Base-by-base conservation (phyloP, 1,140 invertebrate genomes). In the Leptonema lineaticorne region DNA sequence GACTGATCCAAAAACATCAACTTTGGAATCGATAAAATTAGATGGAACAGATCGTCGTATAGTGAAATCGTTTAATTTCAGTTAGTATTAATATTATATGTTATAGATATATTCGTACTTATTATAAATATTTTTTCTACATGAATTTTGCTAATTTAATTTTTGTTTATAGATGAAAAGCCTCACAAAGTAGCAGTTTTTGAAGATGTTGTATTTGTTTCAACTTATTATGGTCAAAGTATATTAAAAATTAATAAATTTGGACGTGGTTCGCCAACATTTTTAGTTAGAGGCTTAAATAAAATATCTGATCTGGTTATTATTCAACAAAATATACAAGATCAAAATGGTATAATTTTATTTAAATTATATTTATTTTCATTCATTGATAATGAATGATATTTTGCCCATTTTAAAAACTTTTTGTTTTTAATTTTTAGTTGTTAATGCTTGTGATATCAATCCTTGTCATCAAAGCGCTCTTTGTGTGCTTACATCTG, bases 141-240 rank as follows among this genome's bases (percentile, higher is more conserved):
- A 16, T 48, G 16, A 5, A 56, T 29, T 28, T 29, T 7, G n/a
- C 14, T 30, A 28, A 28, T 16, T 11, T 57, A 18, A 7, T 3
- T 29, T 73, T 71, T 69, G 22, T 68, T 75, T 76, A 33, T 69
- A 78, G 84, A 78, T 57, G 75, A 77, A 6, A 84, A 83, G 75
- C 91, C 91, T 0, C 87, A 84, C 74, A 88, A 87, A 75, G 76
- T 93, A 1, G 90, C 91, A 69, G 83, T 92, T 0, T 92, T 92
- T 77, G 90, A 91, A 78, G 87, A 92, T 73, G 80, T 79, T 60
- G 68, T 92, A 1, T 93, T 88, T 73, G 80, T 91, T 7, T 86
- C 87, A 22, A 86, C 88, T 1, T 87, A 70, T 33, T 69, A 86
- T 71, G 82, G 82, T 24, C 85, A 89, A 75, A 83, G 83, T 59